phyloP scores from a whole-genome alignment of 2,797 vertebrate genomes.

The Simalia tracyae region DNA sequence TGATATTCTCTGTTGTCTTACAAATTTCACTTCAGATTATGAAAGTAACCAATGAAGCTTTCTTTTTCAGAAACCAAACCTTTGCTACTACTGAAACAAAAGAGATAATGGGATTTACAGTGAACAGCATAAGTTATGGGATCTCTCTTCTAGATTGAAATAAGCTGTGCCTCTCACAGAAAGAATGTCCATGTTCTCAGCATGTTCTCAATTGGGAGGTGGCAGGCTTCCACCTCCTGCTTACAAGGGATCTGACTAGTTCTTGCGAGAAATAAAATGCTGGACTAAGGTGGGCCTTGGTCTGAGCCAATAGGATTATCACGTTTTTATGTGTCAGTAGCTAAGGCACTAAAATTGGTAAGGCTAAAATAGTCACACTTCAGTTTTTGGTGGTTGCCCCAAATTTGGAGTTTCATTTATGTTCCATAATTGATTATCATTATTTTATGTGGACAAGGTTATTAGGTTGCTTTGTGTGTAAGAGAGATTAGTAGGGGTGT shows the following conservation, averaged over 20 bases:
- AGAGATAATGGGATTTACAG: not conserved
- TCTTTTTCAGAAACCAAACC: not conserved
- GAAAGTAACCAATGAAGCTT: conserved; percentile 7
- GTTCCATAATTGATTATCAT: not conserved
- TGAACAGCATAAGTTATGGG: not conserved
- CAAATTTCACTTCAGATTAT: conserved; percentile 17
- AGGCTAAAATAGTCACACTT: not conserved
- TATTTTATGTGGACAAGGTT: not conserved
- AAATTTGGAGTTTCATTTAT: not conserved
- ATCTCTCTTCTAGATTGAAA: not conserved
- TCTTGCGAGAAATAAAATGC: not conserved
- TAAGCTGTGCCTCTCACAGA: not conserved
- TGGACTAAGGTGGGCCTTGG: not conserved
- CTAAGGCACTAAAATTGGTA: not conserved
- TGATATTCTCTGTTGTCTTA: conserved; percentile 23
- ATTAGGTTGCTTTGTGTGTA: not conserved
- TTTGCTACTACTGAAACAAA: not conserved
- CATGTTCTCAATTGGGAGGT: not conserved
- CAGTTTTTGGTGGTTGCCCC: not conserved
- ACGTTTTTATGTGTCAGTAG: not conserved
- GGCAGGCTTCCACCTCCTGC: not conserved
- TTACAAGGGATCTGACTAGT: not conserved
- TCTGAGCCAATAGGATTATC: not conserved
- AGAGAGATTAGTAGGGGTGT: not conserved
- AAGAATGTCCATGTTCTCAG: not conserved